These are phyloP conservation scores for Hypolimnas misippus DNA, from an alignment of 2,888 invertebrate genomes.

Conservation along the genomic window DNA sequence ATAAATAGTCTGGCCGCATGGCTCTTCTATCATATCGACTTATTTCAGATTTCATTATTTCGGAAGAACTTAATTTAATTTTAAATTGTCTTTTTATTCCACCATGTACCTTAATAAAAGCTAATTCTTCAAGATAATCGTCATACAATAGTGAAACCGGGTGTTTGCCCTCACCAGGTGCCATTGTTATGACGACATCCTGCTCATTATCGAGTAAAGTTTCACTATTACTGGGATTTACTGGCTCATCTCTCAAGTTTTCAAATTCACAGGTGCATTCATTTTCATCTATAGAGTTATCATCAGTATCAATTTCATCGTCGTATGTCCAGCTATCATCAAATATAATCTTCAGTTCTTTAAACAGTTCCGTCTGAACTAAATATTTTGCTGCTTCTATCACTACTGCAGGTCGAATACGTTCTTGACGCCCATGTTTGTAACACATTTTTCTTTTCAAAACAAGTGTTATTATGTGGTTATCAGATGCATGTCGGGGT, in stretches of 20 bases:
- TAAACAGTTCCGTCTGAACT: constrained; percentile 1
- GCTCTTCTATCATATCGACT: constrained; percentile 40
- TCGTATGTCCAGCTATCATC: not conserved
- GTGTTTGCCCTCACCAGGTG: constrained; percentile 12
- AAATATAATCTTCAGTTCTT: not conserved
- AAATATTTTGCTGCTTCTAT: constrained; percentile 7
- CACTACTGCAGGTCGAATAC: constrained; percentile 9
- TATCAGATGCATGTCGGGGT: not conserved
- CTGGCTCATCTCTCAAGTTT: not conserved
- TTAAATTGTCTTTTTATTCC: constrained; percentile 38
- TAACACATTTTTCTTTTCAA: constrained; percentile 12
- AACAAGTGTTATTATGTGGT: constrained; percentile 1
- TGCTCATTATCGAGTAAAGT: constrained; percentile 9
- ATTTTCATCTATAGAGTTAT: not conserved
- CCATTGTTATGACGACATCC: constrained; percentile 17
- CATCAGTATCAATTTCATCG: not conserved
- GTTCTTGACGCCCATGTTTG: constrained; percentile 13
- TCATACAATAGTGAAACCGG: constrained; percentile 33
- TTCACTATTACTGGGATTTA: constrained; percentile 7
- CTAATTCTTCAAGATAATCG: constrained; percentile 38
- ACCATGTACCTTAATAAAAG: constrained; percentile 39
- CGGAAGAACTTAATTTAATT: constrained; percentile 35
- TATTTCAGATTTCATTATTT: constrained; percentile 35
- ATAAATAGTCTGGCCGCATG: constrained; percentile 41
- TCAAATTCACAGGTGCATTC: not conserved